A percentile compares a stretch with the other conserved stretches of the same genome.
Evolutionary conservation across 2,113 vertebrate species (phyloP).

Genomic region (Rhipidura dahli): DNA sequence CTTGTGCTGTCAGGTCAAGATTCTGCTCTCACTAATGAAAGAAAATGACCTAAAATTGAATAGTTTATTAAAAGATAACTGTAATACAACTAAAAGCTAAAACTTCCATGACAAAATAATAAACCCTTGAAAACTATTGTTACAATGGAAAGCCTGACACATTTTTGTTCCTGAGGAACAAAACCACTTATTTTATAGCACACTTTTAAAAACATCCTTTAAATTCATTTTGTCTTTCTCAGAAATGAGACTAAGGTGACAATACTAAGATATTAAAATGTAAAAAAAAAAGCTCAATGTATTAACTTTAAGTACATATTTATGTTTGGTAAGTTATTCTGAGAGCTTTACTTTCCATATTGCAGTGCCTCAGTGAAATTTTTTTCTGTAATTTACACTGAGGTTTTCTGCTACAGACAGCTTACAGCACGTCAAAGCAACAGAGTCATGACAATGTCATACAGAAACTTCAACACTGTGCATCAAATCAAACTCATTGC

Average conservation of each 20-base stretch:
- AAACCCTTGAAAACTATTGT: neutral
- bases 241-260: neutral
- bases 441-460: neutral
- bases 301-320: neutral
- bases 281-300: neutral
- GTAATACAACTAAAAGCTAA: neutral
- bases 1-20: neutral
- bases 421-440: neutral
- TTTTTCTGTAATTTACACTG: neutral
- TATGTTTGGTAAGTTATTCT: neutral
- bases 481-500: neutral
- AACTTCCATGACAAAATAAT: neutral
- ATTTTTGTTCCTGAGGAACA: neutral
- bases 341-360: neutral
- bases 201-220: neutral
- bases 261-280: neutral
- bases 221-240: neutral
- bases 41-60: neutral
- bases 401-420: neutral
- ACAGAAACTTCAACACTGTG: neutral
- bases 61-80: neutral
- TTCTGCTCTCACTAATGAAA: neutral
- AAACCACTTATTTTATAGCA: neutral
- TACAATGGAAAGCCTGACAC: neutral
- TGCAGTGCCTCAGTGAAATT: neutral